Percentiles rank a stretch among this genome's conserved stretches.
Conservation (phyloP, 2,113 vertebrate genomes). For the Xenopus tropicalis region UCB_Xtro_10.0 CM004450.2:128960001-128960500, state of each 20-base stretch:
- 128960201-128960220: conserved; percentile 86
- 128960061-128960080: no score
- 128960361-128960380: conserved; percentile 94
- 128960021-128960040: no score
- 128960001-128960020: no score
- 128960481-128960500: no score
- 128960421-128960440: conserved; percentile 94
- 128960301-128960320: neutral
- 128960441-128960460: conserved; percentile 66
- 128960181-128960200: conserved; percentile 82
- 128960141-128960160: conserved; percentile 97
- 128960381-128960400: conserved; percentile 90
- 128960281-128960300: neutral
- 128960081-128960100: no score
- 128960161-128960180: conserved; percentile 89
- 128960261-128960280: conserved; percentile 55
- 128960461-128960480: neutral
- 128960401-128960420: conserved; percentile 83
- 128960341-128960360: conserved; percentile 92
- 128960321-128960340: conserved; percentile 31
- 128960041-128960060: no score
- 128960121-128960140: conserved; percentile 73
- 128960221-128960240: conserved; percentile 91
- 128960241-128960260: conserved; percentile 97
- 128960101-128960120: no score